Conservation (phyloP, 1,140 invertebrate genomes). For the Meloidogyne chitwoodi region DNA sequence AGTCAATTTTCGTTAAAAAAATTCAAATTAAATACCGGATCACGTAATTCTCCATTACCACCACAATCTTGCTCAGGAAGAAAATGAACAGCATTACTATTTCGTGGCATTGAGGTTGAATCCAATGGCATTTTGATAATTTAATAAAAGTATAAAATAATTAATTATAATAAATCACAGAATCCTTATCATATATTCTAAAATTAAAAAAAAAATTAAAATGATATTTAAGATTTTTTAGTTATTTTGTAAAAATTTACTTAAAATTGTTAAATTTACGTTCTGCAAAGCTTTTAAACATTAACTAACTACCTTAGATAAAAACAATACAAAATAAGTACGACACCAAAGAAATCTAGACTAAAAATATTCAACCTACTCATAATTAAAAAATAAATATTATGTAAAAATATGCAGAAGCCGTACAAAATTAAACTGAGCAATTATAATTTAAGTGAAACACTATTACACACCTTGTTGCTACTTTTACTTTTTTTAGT, state of each 20-base stretch:
- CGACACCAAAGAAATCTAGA: too few species aligned
- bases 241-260: not conserved
- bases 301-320: too few species aligned
- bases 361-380: not conserved
- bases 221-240: too few species aligned
- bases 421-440: not conserved
- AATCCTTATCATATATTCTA: not conserved
- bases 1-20: not conserved
- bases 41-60: not conserved
- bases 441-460: not conserved
- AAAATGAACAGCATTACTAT: not conserved
- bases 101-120: not conserved
- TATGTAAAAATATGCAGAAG: not conserved
- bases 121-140: not conserved
- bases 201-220: too few species aligned
- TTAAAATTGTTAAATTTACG: too few species aligned
- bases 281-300: too few species aligned
- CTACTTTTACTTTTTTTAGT: not conserved
- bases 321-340: too few species aligned
- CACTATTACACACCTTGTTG: not conserved
- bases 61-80: not conserved
- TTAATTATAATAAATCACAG: not conserved
- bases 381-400: too few species aligned
- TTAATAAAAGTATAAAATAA: not conserved
- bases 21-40: not conserved